Conservation (phyloP, 2,888 invertebrate genomes). For the Heliconius ethilla region DNA sequence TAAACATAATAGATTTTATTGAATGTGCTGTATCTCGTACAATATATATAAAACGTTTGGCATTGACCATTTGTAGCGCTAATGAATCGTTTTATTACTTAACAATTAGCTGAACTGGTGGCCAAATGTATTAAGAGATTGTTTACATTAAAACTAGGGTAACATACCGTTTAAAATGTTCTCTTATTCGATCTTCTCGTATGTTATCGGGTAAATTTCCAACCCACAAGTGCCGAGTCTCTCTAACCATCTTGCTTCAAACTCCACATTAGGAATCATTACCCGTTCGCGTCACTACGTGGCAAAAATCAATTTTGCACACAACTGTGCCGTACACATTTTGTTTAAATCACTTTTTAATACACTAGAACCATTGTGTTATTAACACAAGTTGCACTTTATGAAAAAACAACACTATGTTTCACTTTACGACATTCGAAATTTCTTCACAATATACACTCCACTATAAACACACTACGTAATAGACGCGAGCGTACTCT, state of each 20-base stretch:
- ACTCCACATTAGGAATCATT: slow-evolving; percentile 94
- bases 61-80: background rate
- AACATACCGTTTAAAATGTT: slow-evolving; percentile 97
- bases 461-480: slow-evolving; percentile 80
- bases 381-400: slow-evolving; percentile 71
- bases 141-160: slow-evolving; percentile 29
- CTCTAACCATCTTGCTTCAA: slow-evolving; percentile 99
- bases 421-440: slow-evolving; percentile 80
- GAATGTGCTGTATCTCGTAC: background rate
- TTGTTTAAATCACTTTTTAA: slow-evolving; percentile 72
- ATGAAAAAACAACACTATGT: slow-evolving; percentile 71
- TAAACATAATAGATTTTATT: background rate
- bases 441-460: slow-evolving; percentile 79
- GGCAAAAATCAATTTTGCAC: slow-evolving; percentile 82
- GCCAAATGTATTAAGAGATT: background rate
- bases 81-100: background rate
- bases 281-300: slow-evolving; percentile 84
- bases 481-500: slow-evolving; percentile 79
- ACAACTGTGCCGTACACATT: slow-evolving; percentile 79
- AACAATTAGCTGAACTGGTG: background rate
- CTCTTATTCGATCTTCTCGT: slow-evolving; percentile 97
- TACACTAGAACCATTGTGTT: slow-evolving; percentile 70
- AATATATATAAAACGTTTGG: background rate
- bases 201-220: slow-evolving; percentile 99
- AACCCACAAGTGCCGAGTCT: slow-evolving; percentile 99